Evolutionary conservation across 2,888 invertebrate genomes (phyloP), one percentile per base, ranked within the genome.

Genomic region (Cryptocheilus praepositus): DNA sequence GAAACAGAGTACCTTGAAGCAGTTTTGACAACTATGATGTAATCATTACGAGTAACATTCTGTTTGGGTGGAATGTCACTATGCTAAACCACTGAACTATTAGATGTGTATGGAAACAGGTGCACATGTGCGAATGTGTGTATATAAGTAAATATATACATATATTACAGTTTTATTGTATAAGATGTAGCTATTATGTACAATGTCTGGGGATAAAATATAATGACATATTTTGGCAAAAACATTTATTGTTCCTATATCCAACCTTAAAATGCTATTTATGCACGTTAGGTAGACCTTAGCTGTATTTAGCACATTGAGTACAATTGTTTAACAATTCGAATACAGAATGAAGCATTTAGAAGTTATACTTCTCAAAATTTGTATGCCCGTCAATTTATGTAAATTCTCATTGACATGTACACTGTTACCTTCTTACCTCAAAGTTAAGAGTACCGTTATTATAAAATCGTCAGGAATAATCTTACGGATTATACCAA

Each of bases 401-500:
- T 64, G 71, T 45, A 45, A 52, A 69, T 25, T 19, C 18, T 28
- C 7, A 44, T 56, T 57, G 19, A 44, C n/a, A 19, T 19, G n/a
- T 43, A 19, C 36, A 21, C 44, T 44, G 16, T 22, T n/a, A n/a
- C 43, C 45, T 36, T 22, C 36, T 25, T 52, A 45, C 13, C 36
- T 5, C 3, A 36, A 36, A 11, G 7, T 36, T 36, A 11, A 11
- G 11, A 36, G 8, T 11, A 36, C 7, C 36, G 13, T 36, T 36
- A 36, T 36, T 44, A 46, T 62, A 49, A 55, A 44, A 44, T 19
- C 15, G 45, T 45, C 44, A 63, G 46, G 45, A 52, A 2, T 53
- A 13, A 53, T 59, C 81, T 90, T 90, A 94, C 85, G 95, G 95
- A 91, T 99, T 99, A 89, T 99, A 99, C 99, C 99, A 99, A 90